These are phyloP conservation scores for Saguinus midas DNA, from an alignment of 2,113 vertebrate genomes.

Conservation along the genomic window DNA sequence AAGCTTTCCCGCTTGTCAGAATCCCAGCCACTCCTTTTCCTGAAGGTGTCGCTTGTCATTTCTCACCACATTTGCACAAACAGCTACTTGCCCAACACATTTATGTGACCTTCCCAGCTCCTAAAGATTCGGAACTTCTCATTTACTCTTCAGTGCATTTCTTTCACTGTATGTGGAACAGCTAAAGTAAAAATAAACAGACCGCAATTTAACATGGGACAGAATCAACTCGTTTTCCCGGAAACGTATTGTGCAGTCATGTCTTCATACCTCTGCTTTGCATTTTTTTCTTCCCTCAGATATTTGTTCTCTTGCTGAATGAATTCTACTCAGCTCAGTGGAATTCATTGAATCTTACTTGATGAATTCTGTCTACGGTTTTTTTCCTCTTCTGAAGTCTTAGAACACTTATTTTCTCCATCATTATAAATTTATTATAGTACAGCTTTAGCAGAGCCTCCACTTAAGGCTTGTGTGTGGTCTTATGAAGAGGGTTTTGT, in stretches of 20 bases:
- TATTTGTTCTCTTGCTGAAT: not conserved
- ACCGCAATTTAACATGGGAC: slow-evolving; percentile 2
- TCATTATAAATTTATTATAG: not conserved
- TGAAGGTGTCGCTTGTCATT: not conserved
- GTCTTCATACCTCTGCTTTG: slow-evolving; percentile 32
- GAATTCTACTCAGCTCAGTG: not conserved
- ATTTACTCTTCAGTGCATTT: not conserved
- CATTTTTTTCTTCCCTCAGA: not conserved
- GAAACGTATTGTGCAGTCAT: not conserved
- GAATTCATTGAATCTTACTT: slow-evolving; percentile 2
- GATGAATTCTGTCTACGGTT: not conserved
- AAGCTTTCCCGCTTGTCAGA: not conserved
- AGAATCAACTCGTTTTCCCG: not conserved
- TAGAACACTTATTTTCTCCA: slow-evolving; percentile 6
- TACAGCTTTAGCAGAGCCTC: not conserved
- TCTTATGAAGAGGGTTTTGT: not conserved
- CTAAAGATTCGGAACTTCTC: not conserved
- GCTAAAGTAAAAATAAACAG: not conserved
- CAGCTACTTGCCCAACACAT: not conserved
- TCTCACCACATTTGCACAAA: not conserved
- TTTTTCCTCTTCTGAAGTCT: not conserved
- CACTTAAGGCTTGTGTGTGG: not conserved
- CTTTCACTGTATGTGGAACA: not conserved
- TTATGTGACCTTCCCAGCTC: not conserved
- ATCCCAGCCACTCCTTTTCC: not conserved